These are phyloP conservation scores for Acanthaster planci DNA, from an alignment of 35 echinoderm and acorn worm species.

Conservation along the genomic window DNA sequence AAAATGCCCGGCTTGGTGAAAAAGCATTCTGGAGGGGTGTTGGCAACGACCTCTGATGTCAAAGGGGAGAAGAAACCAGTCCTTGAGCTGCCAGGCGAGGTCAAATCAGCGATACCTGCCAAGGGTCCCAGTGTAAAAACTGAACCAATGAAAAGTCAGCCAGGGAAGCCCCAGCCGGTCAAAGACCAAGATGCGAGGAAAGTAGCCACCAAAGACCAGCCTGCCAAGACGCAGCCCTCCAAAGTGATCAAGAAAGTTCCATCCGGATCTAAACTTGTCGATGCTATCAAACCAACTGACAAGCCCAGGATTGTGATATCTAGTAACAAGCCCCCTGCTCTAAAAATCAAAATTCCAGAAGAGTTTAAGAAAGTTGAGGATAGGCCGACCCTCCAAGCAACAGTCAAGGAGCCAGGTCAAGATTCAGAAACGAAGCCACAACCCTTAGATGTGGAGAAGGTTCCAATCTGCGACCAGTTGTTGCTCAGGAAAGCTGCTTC, in stretches of 20 bases:
- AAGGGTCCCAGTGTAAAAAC: background rate
- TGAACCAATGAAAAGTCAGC: background rate
- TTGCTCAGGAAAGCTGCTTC: too few species aligned
- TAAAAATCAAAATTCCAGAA: background rate
- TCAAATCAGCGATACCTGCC: background rate
- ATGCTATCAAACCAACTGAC: background rate
- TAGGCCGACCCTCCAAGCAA: too few species aligned
- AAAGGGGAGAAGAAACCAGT: conserved; percentile 13
- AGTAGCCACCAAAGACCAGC: background rate
- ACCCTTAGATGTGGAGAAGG: too few species aligned
- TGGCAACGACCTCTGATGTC: background rate
- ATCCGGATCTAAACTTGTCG: background rate
- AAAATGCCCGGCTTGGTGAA: background rate
- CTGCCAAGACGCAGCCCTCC: background rate
- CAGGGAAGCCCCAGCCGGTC: background rate
- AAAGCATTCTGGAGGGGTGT: background rate
- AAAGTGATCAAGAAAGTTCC: background rate
- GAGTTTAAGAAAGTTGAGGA: too few species aligned
- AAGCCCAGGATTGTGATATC: background rate
- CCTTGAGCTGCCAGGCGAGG: background rate
- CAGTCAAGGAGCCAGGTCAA: too few species aligned
- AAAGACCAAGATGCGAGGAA: conserved; percentile 16
- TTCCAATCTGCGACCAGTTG: too few species aligned
- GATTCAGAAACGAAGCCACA: too few species aligned
- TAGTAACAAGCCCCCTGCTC: background rate